Conservation (phyloP, 2,113 vertebrate species). For the Nicator chloris region DNA sequence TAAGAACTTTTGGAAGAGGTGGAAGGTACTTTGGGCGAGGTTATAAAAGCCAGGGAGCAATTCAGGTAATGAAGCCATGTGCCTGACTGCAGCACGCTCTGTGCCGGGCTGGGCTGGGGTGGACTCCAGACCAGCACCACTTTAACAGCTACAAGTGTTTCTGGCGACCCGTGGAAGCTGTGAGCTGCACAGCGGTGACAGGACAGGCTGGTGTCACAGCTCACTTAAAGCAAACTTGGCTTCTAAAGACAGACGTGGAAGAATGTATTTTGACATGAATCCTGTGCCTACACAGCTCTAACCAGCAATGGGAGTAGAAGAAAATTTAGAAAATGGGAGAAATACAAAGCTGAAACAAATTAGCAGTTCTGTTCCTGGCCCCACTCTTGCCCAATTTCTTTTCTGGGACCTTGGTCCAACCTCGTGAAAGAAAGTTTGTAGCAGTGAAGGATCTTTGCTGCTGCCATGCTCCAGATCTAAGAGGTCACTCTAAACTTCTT, state of each 20-base stretch:
- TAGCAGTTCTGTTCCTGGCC: not conserved
- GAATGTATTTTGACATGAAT: not conserved
- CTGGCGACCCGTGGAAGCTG: not conserved
- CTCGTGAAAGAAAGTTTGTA: not conserved
- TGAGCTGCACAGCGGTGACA: not conserved
- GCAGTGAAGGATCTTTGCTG: not conserved
- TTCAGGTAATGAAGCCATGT: slow-evolving; percentile 77
- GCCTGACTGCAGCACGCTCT: not conserved
- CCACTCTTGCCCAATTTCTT: not conserved
- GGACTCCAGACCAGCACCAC: not conserved
- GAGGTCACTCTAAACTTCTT: not conserved
- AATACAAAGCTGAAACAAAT: slow-evolving; percentile 8
- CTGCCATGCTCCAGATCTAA: not conserved
- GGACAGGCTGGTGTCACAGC: not conserved
- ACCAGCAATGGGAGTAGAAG: not conserved
- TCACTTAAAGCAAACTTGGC: not conserved
- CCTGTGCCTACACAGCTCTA: not conserved
- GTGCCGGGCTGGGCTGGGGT: not conserved
- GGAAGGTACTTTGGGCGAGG: slow-evolving; percentile 83
- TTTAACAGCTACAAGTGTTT: not conserved
- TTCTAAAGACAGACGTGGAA: not conserved
- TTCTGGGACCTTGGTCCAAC: not conserved
- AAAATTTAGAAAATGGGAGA: not conserved
- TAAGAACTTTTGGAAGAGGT: slow-evolving; percentile 90
- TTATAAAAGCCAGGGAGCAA: slow-evolving; percentile 85